phyloP scores from a whole-genome alignment of 2,797 vertebrate genomes.

The Danio tinwini region DNA sequence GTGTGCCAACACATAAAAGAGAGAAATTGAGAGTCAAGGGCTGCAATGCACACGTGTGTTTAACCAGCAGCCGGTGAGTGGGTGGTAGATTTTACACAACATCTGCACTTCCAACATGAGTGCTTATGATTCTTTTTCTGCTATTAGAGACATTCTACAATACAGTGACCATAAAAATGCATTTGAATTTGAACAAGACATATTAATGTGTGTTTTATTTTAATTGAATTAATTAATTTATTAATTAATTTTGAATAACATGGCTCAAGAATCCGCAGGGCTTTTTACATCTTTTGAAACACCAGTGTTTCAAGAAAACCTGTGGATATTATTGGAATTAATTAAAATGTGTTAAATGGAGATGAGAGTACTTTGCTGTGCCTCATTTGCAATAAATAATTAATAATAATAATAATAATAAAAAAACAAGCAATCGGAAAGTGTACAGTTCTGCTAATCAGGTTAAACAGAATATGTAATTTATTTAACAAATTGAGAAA shows the following conservation, averaged over 20 bases:
- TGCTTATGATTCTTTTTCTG: constrained; percentile 50
- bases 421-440: not conserved
- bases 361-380: not conserved
- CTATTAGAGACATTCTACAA: not conserved
- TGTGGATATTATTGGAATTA: not conserved
- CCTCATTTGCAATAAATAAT: not conserved
- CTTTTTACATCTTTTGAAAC: not conserved
- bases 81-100: constrained; percentile 61
- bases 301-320: not conserved
- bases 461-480: not conserved
- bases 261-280: not conserved
- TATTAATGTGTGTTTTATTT: no score
- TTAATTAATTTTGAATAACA: not conserved
- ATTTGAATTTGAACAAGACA: no score
- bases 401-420: not conserved
- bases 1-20: not conserved
- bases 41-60: constrained; percentile 45
- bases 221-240: no score
- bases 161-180: not conserved
- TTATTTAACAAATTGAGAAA: not conserved
- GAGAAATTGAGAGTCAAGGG: not conserved
- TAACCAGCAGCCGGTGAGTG: constrained; percentile 51
- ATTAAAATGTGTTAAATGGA: no score
- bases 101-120: constrained; percentile 57
- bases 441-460: not conserved